A percentile compares a stretch with the other conserved stretches of the same genome.
These are phyloP conservation scores for Nipponacmea schrenckii DNA, from an alignment of 2,888 invertebrate genomes.

Conservation along the genomic window DNA sequence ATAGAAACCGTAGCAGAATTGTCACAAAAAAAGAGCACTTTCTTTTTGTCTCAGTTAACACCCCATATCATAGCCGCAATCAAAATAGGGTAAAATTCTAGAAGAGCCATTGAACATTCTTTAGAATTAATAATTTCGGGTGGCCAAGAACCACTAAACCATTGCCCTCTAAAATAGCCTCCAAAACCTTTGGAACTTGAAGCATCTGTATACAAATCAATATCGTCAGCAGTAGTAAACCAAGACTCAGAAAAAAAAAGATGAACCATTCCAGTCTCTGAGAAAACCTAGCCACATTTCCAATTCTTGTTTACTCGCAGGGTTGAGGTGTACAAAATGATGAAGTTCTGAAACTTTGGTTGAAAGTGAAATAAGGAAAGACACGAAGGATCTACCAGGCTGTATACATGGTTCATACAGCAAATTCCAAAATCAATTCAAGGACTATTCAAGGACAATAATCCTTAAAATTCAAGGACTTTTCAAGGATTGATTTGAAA, in stretches of 20 bases:
- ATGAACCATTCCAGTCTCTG: neutral
- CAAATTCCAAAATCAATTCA: too few species aligned
- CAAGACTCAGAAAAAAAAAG: neutral
- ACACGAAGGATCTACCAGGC: constrained; percentile 24
- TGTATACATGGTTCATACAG: too few species aligned
- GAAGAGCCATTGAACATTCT: constrained; percentile 19
- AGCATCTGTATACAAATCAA: constrained; percentile 9
- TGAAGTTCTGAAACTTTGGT: constrained; percentile 21
- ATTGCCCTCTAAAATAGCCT: neutral
- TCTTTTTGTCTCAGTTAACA: constrained; percentile 13
- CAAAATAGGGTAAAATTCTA: constrained; percentile 21
- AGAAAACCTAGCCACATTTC: constrained; percentile 10
- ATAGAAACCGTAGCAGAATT: constrained; percentile 24
- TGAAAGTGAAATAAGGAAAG: constrained; percentile 22
- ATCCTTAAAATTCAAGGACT: too few species aligned
- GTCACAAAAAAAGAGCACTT: constrained; percentile 26
- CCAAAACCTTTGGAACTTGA: neutral
- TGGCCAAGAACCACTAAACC: neutral
- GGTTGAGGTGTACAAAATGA: constrained; percentile 9
- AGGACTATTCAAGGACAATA: too few species aligned
- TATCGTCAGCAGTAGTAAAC: neutral
- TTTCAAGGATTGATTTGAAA: too few species aligned
- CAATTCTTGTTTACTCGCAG: neutral
- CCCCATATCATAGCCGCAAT: constrained; percentile 22
- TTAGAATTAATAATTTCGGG: neutral